Conservation (phyloP, 2,888 invertebrate species). For the Abrostola tripartita region DNA sequence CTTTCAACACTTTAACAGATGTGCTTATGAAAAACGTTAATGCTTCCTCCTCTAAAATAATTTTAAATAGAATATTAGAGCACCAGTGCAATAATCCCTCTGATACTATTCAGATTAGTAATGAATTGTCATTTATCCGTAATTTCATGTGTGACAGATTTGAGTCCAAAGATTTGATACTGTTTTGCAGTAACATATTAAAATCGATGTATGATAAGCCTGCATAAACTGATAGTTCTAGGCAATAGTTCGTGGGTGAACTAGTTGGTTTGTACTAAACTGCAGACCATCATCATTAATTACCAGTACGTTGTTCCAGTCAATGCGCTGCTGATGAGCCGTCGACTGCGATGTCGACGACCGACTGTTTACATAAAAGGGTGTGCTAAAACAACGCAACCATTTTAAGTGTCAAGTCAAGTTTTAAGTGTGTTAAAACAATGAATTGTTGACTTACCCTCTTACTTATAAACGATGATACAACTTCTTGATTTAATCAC, state of each 20-base stretch:
- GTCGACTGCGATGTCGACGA: background rate
- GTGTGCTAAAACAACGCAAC: background rate
- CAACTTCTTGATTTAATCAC: background rate
- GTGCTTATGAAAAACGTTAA: slow-evolving; percentile 64
- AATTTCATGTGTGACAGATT: slow-evolving; percentile 70
- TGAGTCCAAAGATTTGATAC: slow-evolving; percentile 67
- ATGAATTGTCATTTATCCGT: slow-evolving; percentile 64
- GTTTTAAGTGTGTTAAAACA: too few species aligned
- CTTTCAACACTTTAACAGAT: slow-evolving; percentile 58
- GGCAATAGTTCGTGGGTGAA: background rate
- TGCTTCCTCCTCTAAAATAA: slow-evolving; percentile 46
- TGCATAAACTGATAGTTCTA: slow-evolving; percentile 36
- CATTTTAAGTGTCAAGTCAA: background rate
- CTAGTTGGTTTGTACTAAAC: too few species aligned
- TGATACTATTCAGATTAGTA: slow-evolving; percentile 43
- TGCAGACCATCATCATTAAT: too few species aligned
- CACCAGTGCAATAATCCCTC: slow-evolving; percentile 46
- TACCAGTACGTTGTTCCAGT: too few species aligned
- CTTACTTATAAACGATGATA: background rate
- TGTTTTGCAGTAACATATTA: slow-evolving; percentile 74
- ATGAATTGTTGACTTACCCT: background rate
- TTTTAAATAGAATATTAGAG: slow-evolving; percentile 65
- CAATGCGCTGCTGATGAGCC: too few species aligned
- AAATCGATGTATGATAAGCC: slow-evolving; percentile 67
- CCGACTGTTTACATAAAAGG: background rate